These are phyloP conservation scores for Oreochromis niloticus DNA, from an alignment of 2,113 vertebrate genomes.

Conservation along the genomic window DNA sequence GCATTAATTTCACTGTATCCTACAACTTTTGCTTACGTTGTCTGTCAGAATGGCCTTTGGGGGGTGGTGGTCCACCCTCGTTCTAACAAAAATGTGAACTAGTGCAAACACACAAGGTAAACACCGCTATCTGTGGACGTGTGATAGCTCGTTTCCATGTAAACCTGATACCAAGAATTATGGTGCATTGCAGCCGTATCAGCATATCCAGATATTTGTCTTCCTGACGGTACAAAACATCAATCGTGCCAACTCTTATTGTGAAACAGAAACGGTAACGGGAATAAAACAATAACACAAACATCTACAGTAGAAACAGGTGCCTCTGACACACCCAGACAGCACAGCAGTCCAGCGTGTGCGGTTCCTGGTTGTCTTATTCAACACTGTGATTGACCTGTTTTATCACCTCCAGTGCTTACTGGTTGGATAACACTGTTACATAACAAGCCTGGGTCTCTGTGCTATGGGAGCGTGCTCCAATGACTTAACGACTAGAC, in stretches of 20 bases:
- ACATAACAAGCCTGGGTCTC: slow-evolving; percentile 39
- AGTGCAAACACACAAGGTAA: neutral
- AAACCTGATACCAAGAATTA: neutral
- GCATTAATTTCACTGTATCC: neutral
- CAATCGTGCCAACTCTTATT: neutral
- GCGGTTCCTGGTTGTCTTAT: neutral
- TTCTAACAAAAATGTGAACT: neutral
- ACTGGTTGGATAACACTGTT: slow-evolving; percentile 56
- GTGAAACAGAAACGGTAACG: neutral
- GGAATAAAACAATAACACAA: neutral
- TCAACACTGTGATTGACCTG: slow-evolving; percentile 18
- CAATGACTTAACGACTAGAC: neutral
- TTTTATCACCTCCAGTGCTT: slow-evolving; percentile 31
- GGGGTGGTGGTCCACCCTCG: neutral
- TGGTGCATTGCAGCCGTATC: neutral
- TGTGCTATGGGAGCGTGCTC: slow-evolving; percentile 9
- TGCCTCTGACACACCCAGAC: neutral
- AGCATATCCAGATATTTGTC: neutral
- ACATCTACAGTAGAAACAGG: neutral
- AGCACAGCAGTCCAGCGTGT: neutral
- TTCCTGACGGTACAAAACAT: neutral
- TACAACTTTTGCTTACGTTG: neutral
- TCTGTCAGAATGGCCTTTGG: neutral
- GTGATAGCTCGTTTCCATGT: accelerated
- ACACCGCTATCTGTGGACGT: neutral